phyloP scores from a whole-genome alignment of 2,888 invertebrate species.

The Acleris sparsana region DNA sequence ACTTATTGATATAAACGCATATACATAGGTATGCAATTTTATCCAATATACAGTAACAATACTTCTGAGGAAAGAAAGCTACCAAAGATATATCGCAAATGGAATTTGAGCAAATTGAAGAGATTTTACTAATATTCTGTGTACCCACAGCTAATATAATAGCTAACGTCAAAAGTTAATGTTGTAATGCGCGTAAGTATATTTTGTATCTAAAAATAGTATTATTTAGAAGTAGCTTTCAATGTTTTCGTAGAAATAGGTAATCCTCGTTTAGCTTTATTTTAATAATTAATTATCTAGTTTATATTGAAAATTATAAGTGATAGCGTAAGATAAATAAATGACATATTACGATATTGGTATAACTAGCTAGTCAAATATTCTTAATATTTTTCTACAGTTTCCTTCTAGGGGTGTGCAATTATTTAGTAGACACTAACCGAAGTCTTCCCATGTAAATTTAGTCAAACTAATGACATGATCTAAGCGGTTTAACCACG shows the following conservation, averaged over 20 bases:
- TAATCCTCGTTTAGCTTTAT: constrained; percentile 29
- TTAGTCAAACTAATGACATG: constrained; percentile 12
- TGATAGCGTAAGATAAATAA: constrained; percentile 22
- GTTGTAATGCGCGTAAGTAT: constrained; percentile 34
- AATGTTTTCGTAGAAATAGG: constrained; percentile 29
- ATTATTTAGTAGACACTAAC: constrained; percentile 21
- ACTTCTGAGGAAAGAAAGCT: constrained; percentile 4
- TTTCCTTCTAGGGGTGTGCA: constrained; percentile 29
- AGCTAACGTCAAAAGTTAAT: constrained; percentile 23
- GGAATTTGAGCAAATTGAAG: constrained; percentile 13
- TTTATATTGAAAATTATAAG: constrained; percentile 11
- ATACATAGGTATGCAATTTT: neutral
- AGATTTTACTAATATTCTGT: constrained; percentile 29
- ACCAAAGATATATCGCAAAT: constrained; percentile 22
- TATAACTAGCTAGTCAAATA: constrained; percentile 36
- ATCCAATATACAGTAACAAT: no score
- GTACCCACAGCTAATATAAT: constrained; percentile 6
- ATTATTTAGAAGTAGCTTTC: constrained; percentile 37
- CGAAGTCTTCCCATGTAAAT: constrained; percentile 25
- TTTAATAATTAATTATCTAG: constrained; percentile 20
- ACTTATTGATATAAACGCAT: constrained; percentile 6
- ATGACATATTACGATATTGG: constrained; percentile 28
- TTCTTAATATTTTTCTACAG: constrained; percentile 36
- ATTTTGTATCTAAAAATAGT: constrained; percentile 31
- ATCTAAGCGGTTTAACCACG: no score